Base-by-base conservation (phyloP, 2,888 invertebrate species). In the Sabatieria punctata region DNA sequence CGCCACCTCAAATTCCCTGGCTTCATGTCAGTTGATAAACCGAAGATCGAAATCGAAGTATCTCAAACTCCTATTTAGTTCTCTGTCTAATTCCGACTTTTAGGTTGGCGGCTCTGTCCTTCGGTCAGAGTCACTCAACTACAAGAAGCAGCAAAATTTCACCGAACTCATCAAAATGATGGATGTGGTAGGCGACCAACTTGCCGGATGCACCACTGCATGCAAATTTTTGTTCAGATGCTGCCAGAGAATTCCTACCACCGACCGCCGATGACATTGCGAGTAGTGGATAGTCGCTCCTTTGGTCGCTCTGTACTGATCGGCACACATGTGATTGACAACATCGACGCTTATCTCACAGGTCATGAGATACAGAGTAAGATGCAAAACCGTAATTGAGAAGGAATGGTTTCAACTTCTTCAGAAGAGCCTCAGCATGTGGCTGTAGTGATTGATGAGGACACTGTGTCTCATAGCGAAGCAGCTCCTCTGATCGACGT, bases 231-330 rank as follows among this genome's bases (percentile, higher is more conserved):
- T 22, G 4, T 37, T 26, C 30, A 66, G 72, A 71, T 72, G 54
- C 68, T 86, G 40, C 86, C 86, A 0, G 81, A 85, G 59, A 83
- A 85, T 66, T 82, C 85, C 64, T 69, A 82, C n/a, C 88, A 85
- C 62, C 77, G 86, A 57, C 88, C 88, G 15, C 86, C 86, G 1
- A 72, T 88, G 52, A 85, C 85, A 1, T 85, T 88, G 54, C 74
- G 86, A 36, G 85, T 80, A 35, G 81, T 86, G 4, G 85, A 85
- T 63, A 85, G 84, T 58, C 74, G 85, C 27, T 85, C 85, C 61
- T 86, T 86, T 61, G 86, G 86, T 0, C 74, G 86, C 48, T 80
- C 79, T 52, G 84, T 85, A 0, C 71, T 88, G 4, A 85, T 86
- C 1, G 88, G 88, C 1, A 86, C 85, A 0, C 86, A 88, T 64